Evolutionary conservation across 2,888 invertebrate species (phyloP).

Genomic region (Lymantria dispar): DNA sequence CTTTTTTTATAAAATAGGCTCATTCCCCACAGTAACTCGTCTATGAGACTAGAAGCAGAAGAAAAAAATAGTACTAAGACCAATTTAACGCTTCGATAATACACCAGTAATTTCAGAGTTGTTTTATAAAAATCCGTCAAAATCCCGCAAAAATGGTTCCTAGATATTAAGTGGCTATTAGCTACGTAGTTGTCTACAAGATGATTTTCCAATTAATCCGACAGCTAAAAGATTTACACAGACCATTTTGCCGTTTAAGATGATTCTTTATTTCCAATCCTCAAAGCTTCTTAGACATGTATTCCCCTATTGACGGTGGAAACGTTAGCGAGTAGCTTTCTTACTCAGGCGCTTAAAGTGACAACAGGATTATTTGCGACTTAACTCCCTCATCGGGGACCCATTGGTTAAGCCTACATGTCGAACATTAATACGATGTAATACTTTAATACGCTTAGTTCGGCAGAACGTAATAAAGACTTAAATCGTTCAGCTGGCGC

Average conservation of each 20-base stretch:
- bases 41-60: no score
- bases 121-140: no score
- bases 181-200: no score
- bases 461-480: neutral
- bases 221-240: neutral
- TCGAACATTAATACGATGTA: neutral
- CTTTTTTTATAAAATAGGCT: no score
- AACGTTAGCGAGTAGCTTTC: neutral
- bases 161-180: no score
- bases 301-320: neutral
- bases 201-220: no score
- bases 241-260: neutral
- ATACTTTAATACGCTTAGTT: neutral
- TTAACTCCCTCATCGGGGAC: constrained; percentile 9
- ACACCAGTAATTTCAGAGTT: no score
- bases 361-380: constrained; percentile 12
- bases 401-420: neutral
- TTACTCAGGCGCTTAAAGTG: constrained; percentile 7
- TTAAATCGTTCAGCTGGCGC: neutral
- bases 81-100: no score
- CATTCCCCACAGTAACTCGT: no score
- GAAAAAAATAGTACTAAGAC: no score
- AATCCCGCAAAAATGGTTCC: no score
- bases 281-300: constrained; percentile 1
- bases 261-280: no score